Conservation (phyloP, 2,797 vertebrate species). For the Gymnothorax reevesii region DNA sequence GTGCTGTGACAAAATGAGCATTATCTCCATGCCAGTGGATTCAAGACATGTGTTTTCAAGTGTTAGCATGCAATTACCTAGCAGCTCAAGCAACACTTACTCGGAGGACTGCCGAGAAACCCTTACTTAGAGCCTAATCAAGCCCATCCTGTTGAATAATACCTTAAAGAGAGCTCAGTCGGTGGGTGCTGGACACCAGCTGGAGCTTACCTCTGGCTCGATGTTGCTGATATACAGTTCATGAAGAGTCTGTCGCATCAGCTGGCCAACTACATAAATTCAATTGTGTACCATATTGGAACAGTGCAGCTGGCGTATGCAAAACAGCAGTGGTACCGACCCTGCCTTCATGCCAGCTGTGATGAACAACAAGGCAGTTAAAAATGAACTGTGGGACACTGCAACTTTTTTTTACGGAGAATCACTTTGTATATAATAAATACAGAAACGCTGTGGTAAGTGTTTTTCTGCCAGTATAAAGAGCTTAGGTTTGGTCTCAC, state of each 20-base stretch:
- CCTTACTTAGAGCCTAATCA: constrained; percentile 32
- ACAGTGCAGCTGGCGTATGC: background rate
- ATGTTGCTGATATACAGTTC: background rate
- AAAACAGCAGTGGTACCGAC: background rate
- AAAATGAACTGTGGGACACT: background rate
- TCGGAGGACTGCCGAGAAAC: background rate
- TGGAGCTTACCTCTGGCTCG: background rate
- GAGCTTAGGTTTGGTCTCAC: no score
- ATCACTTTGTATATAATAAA: background rate
- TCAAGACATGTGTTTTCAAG: no score
- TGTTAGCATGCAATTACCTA: constrained; percentile 18
- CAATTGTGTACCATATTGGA: background rate
- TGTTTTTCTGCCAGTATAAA: no score
- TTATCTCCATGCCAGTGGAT: background rate
- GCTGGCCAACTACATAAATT: background rate
- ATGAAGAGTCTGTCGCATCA: background rate
- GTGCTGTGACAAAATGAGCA: background rate
- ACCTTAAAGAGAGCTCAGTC: constrained; percentile 33
- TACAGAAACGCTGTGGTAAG: no score
- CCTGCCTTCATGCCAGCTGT: background rate
- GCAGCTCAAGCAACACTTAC: constrained; percentile 7
- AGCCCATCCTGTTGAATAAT: background rate
- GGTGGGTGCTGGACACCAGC: background rate
- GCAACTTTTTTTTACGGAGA: background rate
- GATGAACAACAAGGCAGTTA: background rate